Evolutionary conservation across 2,797 vertebrate species (phyloP).

Genomic region (Epinephelus coioides): DNA sequence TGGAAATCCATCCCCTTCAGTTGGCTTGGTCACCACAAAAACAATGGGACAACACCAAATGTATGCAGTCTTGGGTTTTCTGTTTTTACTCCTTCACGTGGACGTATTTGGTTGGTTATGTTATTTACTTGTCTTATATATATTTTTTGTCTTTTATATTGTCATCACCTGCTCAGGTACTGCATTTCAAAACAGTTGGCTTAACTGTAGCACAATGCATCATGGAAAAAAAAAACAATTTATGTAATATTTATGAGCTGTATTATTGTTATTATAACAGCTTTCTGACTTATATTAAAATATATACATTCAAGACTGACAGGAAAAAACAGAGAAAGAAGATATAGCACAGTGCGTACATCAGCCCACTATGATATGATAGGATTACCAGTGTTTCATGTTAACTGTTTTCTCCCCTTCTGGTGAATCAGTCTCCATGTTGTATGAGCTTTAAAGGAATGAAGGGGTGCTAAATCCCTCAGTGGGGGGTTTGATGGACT

Average conservation of each 20-base stretch:
- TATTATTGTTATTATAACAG: neutral
- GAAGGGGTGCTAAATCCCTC: constrained; percentile 60
- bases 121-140: neutral
- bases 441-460: constrained; percentile 46
- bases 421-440: constrained; percentile 40
- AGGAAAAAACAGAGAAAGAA: constrained; percentile 26
- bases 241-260: constrained; percentile 6
- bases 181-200: neutral
- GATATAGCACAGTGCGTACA: constrained; percentile 29
- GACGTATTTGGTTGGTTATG: too few species aligned
- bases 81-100: too few species aligned
- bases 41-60: too few species aligned
- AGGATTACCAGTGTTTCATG: constrained; percentile 60
- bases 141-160: neutral
- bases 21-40: too few species aligned
- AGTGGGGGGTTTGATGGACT: constrained; percentile 61
- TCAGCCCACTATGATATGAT: constrained; percentile 29
- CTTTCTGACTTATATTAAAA: neutral
- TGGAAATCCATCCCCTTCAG: too few species aligned
- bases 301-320: constrained; percentile 20
- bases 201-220: neutral
- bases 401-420: constrained; percentile 43
- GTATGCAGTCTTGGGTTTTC: too few species aligned
- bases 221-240: neutral
- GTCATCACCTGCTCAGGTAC: neutral